A percentile compares a stretch with the other conserved stretches of the same genome.
These are phyloP conservation scores for Turdus rufiventris DNA, from an alignment of 2,113 vertebrate genomes.

Conservation along the genomic window DNA sequence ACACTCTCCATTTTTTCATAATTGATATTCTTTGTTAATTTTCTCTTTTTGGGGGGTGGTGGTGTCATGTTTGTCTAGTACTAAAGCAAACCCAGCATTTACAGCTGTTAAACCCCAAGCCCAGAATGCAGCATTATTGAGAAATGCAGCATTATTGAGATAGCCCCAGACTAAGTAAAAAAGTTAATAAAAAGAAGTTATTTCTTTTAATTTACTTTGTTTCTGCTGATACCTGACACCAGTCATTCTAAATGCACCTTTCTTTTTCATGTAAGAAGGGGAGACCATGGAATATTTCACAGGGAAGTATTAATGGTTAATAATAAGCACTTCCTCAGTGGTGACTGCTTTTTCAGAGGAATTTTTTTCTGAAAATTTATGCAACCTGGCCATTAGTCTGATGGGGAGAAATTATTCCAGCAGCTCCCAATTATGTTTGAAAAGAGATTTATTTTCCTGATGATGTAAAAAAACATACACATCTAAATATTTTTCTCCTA, in stretches of 20 bases:
- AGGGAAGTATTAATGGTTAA: not conserved
- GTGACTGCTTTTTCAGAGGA: not conserved
- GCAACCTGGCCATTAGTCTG: not conserved
- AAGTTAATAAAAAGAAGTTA: not conserved
- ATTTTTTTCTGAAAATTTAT: not conserved
- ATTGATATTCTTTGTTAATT: constrained; percentile 30
- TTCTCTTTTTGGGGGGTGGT: not conserved
- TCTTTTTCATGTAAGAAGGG: not conserved
- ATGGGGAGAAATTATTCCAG: not conserved
- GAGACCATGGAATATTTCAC: not conserved
- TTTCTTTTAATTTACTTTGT: not conserved
- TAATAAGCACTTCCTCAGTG: not conserved
- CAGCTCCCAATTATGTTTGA: not conserved
- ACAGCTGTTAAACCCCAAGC: not conserved
- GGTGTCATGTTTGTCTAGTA: not conserved
- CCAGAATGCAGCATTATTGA: not conserved
- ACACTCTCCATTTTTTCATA: not conserved
- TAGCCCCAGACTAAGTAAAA: not conserved
- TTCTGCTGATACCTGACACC: not conserved
- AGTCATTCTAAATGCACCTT: not conserved
- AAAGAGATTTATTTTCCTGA: not conserved
- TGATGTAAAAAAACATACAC: not conserved
- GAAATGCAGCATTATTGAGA: not conserved
- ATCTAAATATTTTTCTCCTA: not conserved
- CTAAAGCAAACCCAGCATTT: not conserved